phyloP scores from a whole-genome alignment of 37 sponge, comb jelly and placozoan species.

The Cladorhizidae sp. region DNA sequence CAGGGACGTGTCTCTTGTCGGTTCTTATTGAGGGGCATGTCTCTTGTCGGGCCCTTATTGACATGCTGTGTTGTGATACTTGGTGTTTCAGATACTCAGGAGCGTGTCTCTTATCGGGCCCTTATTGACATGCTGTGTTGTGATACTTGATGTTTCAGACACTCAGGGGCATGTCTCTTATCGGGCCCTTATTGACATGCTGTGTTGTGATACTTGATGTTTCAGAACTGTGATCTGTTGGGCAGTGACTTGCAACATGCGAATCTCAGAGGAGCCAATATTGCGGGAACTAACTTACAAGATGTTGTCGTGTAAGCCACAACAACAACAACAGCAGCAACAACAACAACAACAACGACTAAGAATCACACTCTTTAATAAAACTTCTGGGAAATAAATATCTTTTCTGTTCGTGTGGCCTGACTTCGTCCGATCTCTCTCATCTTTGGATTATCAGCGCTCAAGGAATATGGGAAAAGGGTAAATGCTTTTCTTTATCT shows the following conservation, averaged over 20 bases:
- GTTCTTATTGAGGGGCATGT: too few relatives aligned
- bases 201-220: background rate
- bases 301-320: conserved; percentile 57
- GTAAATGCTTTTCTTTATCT: too few relatives aligned
- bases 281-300: conserved; percentile 71
- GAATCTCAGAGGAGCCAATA: conserved; percentile 87
- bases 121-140: conserved; percentile 4
- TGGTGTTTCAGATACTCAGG: too few relatives aligned
- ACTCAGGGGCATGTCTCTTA: too few relatives aligned
- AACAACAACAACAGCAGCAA: too few relatives aligned
- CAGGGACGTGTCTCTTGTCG: too few relatives aligned
- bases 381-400: background rate
- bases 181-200: background rate
- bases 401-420: background rate
- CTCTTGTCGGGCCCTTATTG: too few relatives aligned
- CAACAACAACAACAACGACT: too few relatives aligned
- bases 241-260: conserved; percentile 85
- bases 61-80: too few relatives aligned
- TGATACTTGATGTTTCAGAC: conserved; percentile 8
- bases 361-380: background rate
- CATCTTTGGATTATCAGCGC: background rate
- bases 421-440: background rate
- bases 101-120: too few relatives aligned
- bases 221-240: conserved; percentile 66
- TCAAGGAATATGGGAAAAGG: background rate